These are phyloP conservation scores for Patella caerulea DNA, from an alignment of 2,888 invertebrate species.

Conservation along the genomic window DNA sequence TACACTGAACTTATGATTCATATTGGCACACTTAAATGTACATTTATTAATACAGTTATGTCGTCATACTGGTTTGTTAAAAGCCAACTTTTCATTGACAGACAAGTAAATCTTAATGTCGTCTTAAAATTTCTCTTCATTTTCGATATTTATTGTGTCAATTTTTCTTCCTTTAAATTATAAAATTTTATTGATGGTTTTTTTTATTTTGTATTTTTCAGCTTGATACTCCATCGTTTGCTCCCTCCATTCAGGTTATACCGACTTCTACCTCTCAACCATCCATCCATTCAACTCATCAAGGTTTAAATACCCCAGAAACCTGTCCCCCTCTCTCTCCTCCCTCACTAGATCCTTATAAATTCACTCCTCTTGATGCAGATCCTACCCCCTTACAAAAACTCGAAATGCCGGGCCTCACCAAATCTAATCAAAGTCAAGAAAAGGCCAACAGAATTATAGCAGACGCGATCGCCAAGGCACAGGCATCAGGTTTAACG, in stretches of 20 bases:
- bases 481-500: conserved; percentile 49
- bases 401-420: conserved; percentile 1
- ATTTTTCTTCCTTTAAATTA: too few species aligned
- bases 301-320: neutral
- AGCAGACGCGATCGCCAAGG: conserved; percentile 60
- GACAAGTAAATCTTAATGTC: too few species aligned
- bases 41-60: too few species aligned
- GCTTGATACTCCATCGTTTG: conserved; percentile 8
- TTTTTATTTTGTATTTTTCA: neutral
- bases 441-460: conserved; percentile 61
- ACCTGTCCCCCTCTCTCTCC: conserved; percentile 2
- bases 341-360: conserved; percentile 1
- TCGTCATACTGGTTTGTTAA: too few species aligned
- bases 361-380: conserved; percentile 3
- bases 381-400: neutral
- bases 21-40: too few species aligned
- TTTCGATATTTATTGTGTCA: too few species aligned
- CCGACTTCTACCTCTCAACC: conserved; percentile 7
- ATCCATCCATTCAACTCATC: conserved; percentile 6
- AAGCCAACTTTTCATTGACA: too few species aligned
- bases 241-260: neutral
- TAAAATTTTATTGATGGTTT: too few species aligned
- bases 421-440: conserved; percentile 35
- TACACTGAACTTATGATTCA: too few species aligned
- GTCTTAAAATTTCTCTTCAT: too few species aligned